phyloP scores from a whole-genome alignment of 2,888 invertebrate genomes.

The Nephrocerus scutellatus region DNA sequence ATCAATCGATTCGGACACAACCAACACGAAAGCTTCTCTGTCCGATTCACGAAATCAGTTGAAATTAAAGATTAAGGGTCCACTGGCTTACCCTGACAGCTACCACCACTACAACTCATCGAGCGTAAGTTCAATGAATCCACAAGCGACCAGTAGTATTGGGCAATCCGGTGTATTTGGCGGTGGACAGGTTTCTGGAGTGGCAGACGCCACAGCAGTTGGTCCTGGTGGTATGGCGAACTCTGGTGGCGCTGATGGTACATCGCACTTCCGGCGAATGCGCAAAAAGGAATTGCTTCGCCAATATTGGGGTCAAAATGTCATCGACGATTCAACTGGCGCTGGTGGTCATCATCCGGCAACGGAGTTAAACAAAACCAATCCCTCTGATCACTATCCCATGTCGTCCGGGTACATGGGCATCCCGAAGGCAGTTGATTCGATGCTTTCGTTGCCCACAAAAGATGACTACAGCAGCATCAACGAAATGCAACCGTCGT shows the following conservation, averaged over 20 bases:
- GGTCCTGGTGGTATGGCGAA: constrained; percentile 21
- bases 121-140: constrained; percentile 28
- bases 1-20: constrained; percentile 48
- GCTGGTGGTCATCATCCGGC: no score
- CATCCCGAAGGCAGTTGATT: constrained; percentile 82
- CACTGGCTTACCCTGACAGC: constrained; percentile 68
- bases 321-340: constrained; percentile 71
- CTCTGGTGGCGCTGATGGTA: constrained; percentile 48
- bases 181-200: constrained; percentile 33
- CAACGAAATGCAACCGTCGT: constrained; percentile 52
- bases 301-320: constrained; percentile 73
- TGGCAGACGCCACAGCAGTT: constrained; percentile 29
- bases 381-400: constrained; percentile 40
- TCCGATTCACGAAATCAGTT: constrained; percentile 78
- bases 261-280: constrained; percentile 76
- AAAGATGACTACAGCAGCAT: constrained; percentile 73
- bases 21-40: constrained; percentile 63
- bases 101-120: constrained; percentile 53
- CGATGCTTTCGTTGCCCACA: constrained; percentile 76
- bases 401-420: constrained; percentile 50
- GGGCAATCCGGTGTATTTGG: constrained; percentile 27
- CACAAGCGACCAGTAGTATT: constrained; percentile 23
- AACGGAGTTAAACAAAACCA: constrained; percentile 30
- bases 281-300: constrained; percentile 80
- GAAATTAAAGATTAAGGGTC: constrained; percentile 86